Evolutionary conservation across 2,797 vertebrate genomes (phyloP).

Genomic region (Tachyglossus aculeatus): DNA sequence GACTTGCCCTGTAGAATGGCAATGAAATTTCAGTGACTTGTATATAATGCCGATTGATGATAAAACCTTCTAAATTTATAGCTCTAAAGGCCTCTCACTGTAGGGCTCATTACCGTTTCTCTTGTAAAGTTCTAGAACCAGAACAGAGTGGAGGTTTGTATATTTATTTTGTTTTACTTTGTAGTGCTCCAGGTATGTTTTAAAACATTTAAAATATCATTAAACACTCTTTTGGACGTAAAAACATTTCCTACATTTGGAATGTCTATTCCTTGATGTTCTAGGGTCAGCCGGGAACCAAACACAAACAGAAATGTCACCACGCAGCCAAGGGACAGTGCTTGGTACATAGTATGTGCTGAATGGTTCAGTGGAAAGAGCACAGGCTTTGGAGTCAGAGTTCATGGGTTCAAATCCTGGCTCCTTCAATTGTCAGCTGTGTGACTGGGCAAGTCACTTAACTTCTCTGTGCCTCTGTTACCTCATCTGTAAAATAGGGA

Average conservation of each 20-base stretch:
- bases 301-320: too few relatives aligned
- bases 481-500: too few relatives aligned
- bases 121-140: not conserved
- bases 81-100: not conserved
- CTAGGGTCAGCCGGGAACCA: too few relatives aligned
- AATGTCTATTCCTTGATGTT: too few relatives aligned
- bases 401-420: too few relatives aligned
- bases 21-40: conserved; percentile 2
- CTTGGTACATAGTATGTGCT: too few relatives aligned
- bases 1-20: not conserved
- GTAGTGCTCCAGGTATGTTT: conserved; percentile 38
- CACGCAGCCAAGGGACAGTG: too few relatives aligned
- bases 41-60: conserved; percentile 32
- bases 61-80: conserved; percentile 35
- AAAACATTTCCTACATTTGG: conserved; percentile 52
- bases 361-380: too few relatives aligned
- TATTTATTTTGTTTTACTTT: conserved; percentile 70
- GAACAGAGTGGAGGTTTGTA: not conserved
- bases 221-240: conserved; percentile 62
- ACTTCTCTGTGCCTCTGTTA: too few relatives aligned
- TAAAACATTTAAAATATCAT: conserved; percentile 27
- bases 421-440: too few relatives aligned
- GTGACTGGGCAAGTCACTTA: too few relatives aligned
- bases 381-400: too few relatives aligned
- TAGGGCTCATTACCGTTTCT: conserved; percentile 2